Evolutionary conservation across 2,888 invertebrate species (phyloP), one percentile per base, ranked within the genome.

Genomic region (Chrysina gloriosa): DNA sequence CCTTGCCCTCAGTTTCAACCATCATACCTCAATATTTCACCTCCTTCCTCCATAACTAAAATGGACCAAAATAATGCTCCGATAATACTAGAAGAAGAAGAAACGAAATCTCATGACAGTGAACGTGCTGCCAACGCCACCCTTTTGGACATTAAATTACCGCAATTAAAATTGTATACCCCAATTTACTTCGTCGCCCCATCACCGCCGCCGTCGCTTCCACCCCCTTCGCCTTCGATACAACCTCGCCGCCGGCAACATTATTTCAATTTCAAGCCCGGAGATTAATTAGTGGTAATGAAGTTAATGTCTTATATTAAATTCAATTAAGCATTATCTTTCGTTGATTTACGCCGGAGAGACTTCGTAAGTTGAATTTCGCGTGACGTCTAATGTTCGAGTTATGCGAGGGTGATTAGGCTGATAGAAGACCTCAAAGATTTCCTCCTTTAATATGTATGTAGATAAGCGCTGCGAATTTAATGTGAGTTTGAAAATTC

Each of bases 241-340:
- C 31, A 19, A 19, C 16, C 19, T 9, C 31, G 29, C 16, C 21
- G 16, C 16, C 31, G 31, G 31, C 14, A 19, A 52, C 52, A 31
- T 31, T 52, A 52, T 52, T 52, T 52, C 52, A 52, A 52, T 52
- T 52, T 52, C 29, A 6, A 50, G 25, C 19, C 45, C 9, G 7
- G 52, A n/a, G 19, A 52, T 52, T 52, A 52, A 52, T 52, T 52
- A 52, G 52, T 11, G 52, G 52, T 14, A 29, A 52, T 52, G 52
- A 52, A 52, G 52, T 52, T 31, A 52, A 52, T 52, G 31, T 14
- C 52, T 14, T 52, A 52, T 52, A 52, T 52, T 52, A 52, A 52
- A 52, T 52, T 52, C 31, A 52, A 52, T 52, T 52, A 52, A 45
- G 45, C 7, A 45, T 29, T 52, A 14, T 29, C 31, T 31, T 52